Percentiles rank a stretch among this genome's conserved stretches.
These are phyloP conservation scores for Neolamprologus multifasciatus DNA, from an alignment of 2,797 vertebrate genomes.

Conservation along the genomic window DNA sequence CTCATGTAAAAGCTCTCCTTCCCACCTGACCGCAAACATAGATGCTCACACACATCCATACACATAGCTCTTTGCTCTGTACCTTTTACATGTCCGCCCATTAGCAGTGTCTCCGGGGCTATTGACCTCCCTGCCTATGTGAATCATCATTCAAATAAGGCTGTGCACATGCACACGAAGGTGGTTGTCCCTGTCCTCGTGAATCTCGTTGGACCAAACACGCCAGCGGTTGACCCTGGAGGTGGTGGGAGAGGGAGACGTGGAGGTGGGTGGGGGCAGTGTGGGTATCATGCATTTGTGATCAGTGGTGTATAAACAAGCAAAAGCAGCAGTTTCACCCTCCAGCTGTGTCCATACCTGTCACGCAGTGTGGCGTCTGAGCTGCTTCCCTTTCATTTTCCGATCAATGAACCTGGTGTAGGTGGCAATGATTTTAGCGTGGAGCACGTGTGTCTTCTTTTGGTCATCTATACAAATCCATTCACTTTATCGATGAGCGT, in stretches of 20 bases:
- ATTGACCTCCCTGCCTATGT: constrained; percentile 44
- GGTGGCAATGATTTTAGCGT: constrained; percentile 50
- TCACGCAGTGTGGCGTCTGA: not conserved
- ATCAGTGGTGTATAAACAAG: constrained; percentile 18
- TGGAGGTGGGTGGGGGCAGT: not conserved
- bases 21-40: constrained; percentile 1
- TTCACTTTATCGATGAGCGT: constrained; percentile 44
- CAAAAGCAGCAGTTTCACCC: constrained; percentile 16
- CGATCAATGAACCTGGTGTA: constrained; percentile 41
- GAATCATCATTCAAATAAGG: constrained; percentile 58
- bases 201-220: constrained; percentile 67
- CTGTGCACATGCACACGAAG: constrained; percentile 46
- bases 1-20: not conserved
- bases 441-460: constrained; percentile 42
- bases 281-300: not conserved
- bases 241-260: not conserved
- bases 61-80: not conserved
- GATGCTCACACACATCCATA: constrained; percentile 8
- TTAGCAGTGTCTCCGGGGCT: constrained; percentile 48
- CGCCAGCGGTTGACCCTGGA: constrained; percentile 18
- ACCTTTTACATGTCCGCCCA: constrained; percentile 21
- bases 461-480: constrained; percentile 47
- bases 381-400: constrained; percentile 1
- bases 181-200: constrained; percentile 86
- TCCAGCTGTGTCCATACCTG: not conserved